A percentile compares a stretch with the other conserved stretches of the same genome.
These are phyloP conservation scores for Aurelia sp. DNA, from an alignment of 30 jellyfish, hydroid and myxozoan genomes.

Conservation along the genomic window DNA sequence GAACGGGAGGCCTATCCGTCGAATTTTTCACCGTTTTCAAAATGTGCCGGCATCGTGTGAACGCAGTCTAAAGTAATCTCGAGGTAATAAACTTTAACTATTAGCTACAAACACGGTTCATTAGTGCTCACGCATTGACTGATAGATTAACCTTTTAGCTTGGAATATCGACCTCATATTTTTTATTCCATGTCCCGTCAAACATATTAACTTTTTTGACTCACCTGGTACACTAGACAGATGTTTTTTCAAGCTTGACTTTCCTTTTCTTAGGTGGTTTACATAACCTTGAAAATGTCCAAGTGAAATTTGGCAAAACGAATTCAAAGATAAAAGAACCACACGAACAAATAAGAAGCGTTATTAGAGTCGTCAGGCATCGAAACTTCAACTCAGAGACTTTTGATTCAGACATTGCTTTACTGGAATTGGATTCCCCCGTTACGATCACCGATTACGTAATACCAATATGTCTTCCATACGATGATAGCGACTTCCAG, in stretches of 20 bases:
- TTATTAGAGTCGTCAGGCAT: conserved; percentile 20
- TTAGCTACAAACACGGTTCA: no score
- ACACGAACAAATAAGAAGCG: conserved; percentile 47
- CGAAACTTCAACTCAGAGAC: conserved; percentile 44
- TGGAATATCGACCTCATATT: no score
- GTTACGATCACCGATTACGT: conserved; percentile 75
- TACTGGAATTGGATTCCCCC: conserved; percentile 51
- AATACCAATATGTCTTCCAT: conserved; percentile 79
- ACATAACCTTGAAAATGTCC: neutral
- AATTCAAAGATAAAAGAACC: conserved; percentile 32
- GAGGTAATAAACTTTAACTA: no score
- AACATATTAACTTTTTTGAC: no score
- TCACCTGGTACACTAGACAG: neutral
- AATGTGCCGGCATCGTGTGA: no score
- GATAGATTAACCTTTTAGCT: no score
- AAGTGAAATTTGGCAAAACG: conserved; percentile 56
- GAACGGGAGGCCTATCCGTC: no score
- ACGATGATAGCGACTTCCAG: conserved; percentile 66
- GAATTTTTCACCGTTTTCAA: no score
- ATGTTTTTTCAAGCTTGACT: no score
- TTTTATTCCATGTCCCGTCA: no score
- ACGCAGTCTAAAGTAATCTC: no score
- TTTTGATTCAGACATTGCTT: conserved; percentile 67
- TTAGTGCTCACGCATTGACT: no score
- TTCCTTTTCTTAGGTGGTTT: neutral